These are phyloP conservation scores for Halcyon badia DNA, from an alignment of 2,797 vertebrate genomes.

Conservation along the genomic window DNA sequence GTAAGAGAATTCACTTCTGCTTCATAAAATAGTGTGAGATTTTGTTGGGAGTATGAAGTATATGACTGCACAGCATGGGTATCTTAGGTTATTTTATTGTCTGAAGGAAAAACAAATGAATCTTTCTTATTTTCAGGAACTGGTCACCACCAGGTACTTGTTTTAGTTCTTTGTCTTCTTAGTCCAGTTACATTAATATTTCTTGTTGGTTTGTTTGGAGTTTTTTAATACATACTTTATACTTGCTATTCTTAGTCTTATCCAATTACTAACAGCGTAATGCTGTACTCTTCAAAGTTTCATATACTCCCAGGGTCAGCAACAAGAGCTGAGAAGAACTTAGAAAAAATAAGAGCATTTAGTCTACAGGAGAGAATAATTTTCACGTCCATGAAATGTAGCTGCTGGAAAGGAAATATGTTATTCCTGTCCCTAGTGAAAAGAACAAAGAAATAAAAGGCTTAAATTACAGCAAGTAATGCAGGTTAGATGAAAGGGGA, in stretches of 20 bases:
- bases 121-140: not conserved
- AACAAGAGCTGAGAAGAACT: not conserved
- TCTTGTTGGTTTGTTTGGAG: not conserved
- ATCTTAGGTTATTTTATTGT: not conserved
- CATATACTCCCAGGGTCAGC: not conserved
- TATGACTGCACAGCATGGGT: not conserved
- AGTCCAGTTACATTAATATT: not conserved
- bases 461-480: slow-evolving; percentile 11
- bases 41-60: not conserved
- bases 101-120: not conserved
- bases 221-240: not conserved
- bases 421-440: slow-evolving; percentile 24
- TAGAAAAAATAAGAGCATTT: not conserved
- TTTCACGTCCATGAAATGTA: not conserved
- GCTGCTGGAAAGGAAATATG: slow-evolving; percentile 2
- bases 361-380: slow-evolving; percentile 3
- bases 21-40: not conserved
- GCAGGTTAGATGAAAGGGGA: slow-evolving; percentile 54
- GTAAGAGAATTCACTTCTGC: not conserved
- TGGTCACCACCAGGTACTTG: not conserved
- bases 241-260: not conserved
- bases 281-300: not conserved
- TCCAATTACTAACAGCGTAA: not conserved
- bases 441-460: slow-evolving; percentile 59
- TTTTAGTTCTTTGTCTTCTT: not conserved